These are phyloP conservation scores for Tachina grossa DNA, from an alignment of 2,888 invertebrate species.

Conservation along the genomic window DNA sequence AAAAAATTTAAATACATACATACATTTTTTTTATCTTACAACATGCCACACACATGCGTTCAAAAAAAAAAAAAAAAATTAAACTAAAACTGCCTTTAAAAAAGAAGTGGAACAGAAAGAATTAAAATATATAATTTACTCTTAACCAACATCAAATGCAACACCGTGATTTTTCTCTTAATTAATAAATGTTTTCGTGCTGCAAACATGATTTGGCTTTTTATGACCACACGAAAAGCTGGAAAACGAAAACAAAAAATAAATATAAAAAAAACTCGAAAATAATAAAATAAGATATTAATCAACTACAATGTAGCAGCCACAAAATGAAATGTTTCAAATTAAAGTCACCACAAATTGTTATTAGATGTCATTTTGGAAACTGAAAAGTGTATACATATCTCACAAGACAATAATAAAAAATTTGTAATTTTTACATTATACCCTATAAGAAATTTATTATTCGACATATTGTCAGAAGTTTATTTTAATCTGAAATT, in stretches of 20 bases:
- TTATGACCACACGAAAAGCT: constrained; percentile 67
- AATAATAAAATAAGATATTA: constrained; percentile 48
- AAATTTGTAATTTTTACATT: too few relatives aligned
- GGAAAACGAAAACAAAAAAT: background rate
- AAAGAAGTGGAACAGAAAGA: constrained; percentile 30
- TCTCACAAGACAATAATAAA: too few relatives aligned
- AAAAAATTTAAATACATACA: background rate
- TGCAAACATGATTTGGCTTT: constrained; percentile 69
- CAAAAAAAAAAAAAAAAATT: constrained; percentile 26
- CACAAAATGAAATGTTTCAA: constrained; percentile 39
- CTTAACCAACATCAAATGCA: constrained; percentile 62
- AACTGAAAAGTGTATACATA: background rate
- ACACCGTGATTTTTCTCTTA: constrained; percentile 69
- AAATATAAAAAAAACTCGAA: constrained; percentile 8
- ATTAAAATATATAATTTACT: constrained; percentile 4
- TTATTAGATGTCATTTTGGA: constrained; percentile 56
- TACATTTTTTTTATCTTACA: constrained; percentile 12
- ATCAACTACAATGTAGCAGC: constrained; percentile 57
- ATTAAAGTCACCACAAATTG: constrained; percentile 9
- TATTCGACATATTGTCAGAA: too few relatives aligned
- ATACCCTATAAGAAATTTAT: too few relatives aligned
- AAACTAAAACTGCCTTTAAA: constrained; percentile 13
- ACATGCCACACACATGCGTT: constrained; percentile 66
- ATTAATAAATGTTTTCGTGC: constrained; percentile 70
- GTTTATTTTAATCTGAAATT: too few relatives aligned